phyloP scores from a whole-genome alignment of 2,888 invertebrate genomes.

The Cheilosia impressa region DNA sequence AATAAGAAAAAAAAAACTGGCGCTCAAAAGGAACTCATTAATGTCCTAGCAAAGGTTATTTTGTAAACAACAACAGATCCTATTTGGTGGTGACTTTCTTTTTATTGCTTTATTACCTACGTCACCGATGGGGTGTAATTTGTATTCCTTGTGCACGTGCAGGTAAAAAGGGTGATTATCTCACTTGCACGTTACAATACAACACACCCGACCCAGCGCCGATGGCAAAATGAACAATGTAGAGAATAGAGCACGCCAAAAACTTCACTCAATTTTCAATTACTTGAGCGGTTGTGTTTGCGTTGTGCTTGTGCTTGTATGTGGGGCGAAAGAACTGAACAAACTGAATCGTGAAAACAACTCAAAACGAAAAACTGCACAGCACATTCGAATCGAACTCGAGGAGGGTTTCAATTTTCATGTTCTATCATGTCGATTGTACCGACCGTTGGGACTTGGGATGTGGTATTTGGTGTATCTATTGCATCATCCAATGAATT shows the following conservation, averaged over 20 bases:
- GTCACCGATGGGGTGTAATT: background rate
- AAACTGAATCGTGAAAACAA: background rate
- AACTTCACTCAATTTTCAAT: too few species aligned
- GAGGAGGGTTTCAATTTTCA: conserved; percentile 41
- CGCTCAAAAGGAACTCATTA: conserved; percentile 2
- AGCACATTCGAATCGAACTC: background rate
- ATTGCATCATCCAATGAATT: background rate
- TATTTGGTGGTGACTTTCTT: conserved; percentile 1
- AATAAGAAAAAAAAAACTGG: background rate
- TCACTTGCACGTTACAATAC: background rate
- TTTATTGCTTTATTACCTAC: background rate
- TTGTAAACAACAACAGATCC: conserved; percentile 24
- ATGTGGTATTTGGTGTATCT: background rate
- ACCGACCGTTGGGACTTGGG: conserved; percentile 45
- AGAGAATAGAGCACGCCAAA: too few species aligned
- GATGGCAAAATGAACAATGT: background rate
- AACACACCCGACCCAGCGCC: background rate
- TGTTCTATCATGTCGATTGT: conserved; percentile 50
- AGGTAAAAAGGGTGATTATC: background rate
- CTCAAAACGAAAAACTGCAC: conserved; percentile 4
- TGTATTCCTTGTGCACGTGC: too few species aligned
- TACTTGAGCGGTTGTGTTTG: background rate
- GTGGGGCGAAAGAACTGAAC: conserved; percentile 17
- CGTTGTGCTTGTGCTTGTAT: background rate
- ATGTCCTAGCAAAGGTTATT: background rate